These are phyloP conservation scores for Caranx melampygus DNA, from an alignment of 2,113 vertebrate genomes.

Conservation along the genomic window DNA sequence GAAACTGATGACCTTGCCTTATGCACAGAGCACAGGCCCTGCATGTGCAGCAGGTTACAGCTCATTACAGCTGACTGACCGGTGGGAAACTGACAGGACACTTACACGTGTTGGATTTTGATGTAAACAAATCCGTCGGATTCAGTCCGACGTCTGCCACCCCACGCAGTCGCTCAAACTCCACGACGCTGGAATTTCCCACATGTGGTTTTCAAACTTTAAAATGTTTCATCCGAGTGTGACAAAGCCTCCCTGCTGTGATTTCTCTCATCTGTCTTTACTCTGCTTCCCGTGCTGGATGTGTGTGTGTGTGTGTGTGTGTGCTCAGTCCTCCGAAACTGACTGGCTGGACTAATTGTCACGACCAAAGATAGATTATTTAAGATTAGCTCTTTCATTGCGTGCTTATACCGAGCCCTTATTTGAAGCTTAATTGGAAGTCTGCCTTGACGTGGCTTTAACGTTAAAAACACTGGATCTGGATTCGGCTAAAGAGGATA, in stretches of 20 bases:
- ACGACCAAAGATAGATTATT: slow-evolving; percentile 2
- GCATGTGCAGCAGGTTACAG: no score
- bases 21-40: no score
- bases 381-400: background rate
- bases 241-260: background rate
- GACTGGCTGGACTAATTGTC: background rate
- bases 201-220: background rate
- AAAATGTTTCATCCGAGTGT: background rate
- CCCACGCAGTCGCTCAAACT: background rate
- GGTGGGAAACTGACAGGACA: no score
- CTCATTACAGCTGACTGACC: no score
- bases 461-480: background rate
- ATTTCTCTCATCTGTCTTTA: background rate
- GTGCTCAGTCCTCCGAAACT: background rate
- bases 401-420: background rate
- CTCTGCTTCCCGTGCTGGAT: background rate
- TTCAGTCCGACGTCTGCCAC: background rate
- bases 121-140: background rate
- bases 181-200: background rate
- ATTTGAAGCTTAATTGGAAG: background rate
- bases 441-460: background rate
- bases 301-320: no score
- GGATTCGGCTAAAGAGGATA: background rate
- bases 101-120: no score
- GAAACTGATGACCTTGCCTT: no score